Evolutionary conservation across 1,140 invertebrate species (phyloP).

Genomic region (Scaptomyza hsui): DNA sequence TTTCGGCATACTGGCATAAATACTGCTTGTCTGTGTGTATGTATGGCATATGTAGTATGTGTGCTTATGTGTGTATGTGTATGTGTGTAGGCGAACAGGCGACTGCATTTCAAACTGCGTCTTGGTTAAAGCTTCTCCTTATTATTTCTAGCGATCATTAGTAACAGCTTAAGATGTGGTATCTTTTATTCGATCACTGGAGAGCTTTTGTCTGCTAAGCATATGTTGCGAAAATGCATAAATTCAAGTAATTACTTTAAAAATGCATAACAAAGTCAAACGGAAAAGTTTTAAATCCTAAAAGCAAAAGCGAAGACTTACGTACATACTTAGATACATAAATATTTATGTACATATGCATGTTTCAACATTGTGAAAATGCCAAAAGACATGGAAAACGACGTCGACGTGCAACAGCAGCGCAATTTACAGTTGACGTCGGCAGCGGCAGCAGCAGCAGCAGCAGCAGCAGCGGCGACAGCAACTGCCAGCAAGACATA

Average conservation of each 20-base stretch:
- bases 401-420: slow-evolving; percentile 36
- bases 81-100: neutral
- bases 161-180: no score
- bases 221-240: slow-evolving; percentile 21
- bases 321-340: neutral
- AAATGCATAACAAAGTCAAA: slow-evolving; percentile 13
- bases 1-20: slow-evolving; percentile 72
- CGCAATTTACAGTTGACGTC: slow-evolving; percentile 23
- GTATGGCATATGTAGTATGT: neutral
- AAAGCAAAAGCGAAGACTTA: neutral
- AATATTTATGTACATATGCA: neutral
- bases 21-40: slow-evolving; percentile 22
- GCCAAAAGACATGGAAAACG: slow-evolving; percentile 35
- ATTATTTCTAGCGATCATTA: neutral
- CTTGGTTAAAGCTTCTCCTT: neutral
- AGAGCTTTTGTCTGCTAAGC: neutral
- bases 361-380: slow-evolving; percentile 25
- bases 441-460: neutral
- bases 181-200: no score
- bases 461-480: slow-evolving; percentile 9
- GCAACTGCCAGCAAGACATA: slow-evolving; percentile 3
- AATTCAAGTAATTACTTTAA: slow-evolving; percentile 22
- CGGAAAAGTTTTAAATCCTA: slow-evolving; percentile 16
- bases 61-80: neutral
- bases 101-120: neutral